Conservation (phyloP, 2,113 vertebrate genomes). For the Grammomys dolichurus region DNA sequence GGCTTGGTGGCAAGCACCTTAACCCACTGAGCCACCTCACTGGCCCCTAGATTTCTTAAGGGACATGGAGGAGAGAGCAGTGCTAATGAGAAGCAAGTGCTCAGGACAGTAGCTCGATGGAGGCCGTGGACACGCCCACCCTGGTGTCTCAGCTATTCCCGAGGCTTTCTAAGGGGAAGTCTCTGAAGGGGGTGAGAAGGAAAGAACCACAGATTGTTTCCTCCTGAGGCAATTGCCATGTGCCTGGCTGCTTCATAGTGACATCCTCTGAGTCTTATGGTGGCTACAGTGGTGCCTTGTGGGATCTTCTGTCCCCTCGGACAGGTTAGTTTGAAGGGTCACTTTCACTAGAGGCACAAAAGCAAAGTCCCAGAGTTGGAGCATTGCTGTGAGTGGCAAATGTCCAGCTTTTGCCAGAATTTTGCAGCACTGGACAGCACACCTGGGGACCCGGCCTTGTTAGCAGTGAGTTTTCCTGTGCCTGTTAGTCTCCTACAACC, state of each 20-base stretch:
- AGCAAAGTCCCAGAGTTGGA: neutral
- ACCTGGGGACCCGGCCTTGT: neutral
- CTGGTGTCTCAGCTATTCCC: neutral
- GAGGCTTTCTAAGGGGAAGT: neutral
- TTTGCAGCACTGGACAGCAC: neutral
- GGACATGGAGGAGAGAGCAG: neutral
- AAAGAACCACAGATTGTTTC: neutral
- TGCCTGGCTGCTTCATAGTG: neutral
- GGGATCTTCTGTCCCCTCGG: neutral
- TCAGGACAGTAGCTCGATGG: neutral
- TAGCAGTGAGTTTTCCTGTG: neutral
- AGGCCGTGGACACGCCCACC: neutral
- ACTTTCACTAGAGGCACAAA: neutral
- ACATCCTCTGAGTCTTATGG: neutral
- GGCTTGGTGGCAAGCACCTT: neutral
- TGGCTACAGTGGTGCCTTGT: constrained; percentile 1
- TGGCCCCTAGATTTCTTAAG: neutral
- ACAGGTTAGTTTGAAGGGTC: neutral
- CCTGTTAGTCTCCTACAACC: neutral
- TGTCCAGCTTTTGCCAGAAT: neutral
- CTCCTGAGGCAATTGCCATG: neutral
- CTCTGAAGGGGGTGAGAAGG: neutral
- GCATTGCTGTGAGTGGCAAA: neutral
- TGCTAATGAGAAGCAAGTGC: neutral
- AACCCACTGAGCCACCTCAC: neutral